Evolutionary conservation across 2,888 invertebrate genomes (phyloP).

Genomic region (Ecdyonurus torrentis): DNA sequence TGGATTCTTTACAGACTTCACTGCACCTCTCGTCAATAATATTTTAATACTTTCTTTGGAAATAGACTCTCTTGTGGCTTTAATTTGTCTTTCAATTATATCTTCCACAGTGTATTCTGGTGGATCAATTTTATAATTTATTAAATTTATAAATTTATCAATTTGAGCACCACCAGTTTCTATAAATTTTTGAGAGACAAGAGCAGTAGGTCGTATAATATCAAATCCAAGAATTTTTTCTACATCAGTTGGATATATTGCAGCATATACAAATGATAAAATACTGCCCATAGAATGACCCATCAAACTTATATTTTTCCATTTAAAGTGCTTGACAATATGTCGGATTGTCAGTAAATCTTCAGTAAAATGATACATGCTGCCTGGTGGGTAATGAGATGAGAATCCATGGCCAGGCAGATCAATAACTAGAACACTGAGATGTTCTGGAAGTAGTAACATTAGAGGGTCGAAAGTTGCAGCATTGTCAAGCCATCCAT

Average conservation of each 20-base stretch:
- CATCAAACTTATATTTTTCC: slow-evolving; percentile 55
- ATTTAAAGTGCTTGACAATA: slow-evolving; percentile 54
- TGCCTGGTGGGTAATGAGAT: slow-evolving; percentile 20
- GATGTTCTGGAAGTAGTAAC: slow-evolving; percentile 14
- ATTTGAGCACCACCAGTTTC: not conserved
- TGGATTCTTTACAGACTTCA: too few species aligned
- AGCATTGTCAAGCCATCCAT: slow-evolving; percentile 21
- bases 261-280: slow-evolving; percentile 62
- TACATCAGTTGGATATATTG: slow-evolving; percentile 54
- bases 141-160: slow-evolving; percentile 2
- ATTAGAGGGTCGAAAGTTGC: slow-evolving; percentile 18
- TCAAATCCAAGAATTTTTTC: slow-evolving; percentile 41
- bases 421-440: slow-evolving; percentile 13
- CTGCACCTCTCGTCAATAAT: slow-evolving; percentile 45
- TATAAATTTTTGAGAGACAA: slow-evolving; percentile 37
- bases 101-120: slow-evolving; percentile 54
- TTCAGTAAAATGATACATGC: slow-evolving; percentile 66
- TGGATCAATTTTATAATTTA: slow-evolving; percentile 11
- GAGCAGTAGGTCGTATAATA: slow-evolving; percentile 23
- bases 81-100: slow-evolving; percentile 53
- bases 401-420: slow-evolving; percentile 34
- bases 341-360: slow-evolving; percentile 56
- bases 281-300: slow-evolving; percentile 69
- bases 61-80: slow-evolving; percentile 56
- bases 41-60: slow-evolving; percentile 49